Evolutionary conservation across 2,797 vertebrate genomes (phyloP).

Genomic region (Sebastes alutus): DNA sequence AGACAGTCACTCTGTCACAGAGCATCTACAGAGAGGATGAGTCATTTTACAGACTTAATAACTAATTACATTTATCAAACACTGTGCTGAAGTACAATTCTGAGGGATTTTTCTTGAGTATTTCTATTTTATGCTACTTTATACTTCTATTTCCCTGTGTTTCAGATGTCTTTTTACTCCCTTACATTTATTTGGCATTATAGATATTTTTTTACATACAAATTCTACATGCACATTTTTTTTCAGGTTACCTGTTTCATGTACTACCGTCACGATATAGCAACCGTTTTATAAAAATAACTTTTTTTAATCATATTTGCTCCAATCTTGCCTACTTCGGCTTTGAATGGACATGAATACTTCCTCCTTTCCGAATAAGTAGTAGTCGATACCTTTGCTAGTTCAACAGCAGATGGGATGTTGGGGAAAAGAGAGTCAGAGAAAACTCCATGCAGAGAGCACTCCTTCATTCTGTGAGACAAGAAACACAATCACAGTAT

Average conservation of each 20-base stretch:
- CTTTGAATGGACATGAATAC: neutral
- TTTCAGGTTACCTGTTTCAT: no score
- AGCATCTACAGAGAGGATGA: slow-evolving; percentile 77
- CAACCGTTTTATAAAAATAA: no score
- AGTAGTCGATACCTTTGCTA: slow-evolving; percentile 86
- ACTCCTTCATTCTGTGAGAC: slow-evolving; percentile 86
- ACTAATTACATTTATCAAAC: neutral
- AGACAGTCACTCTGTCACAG: slow-evolving; percentile 78
- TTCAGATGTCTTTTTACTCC: neutral
- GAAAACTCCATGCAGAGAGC: slow-evolving; percentile 88
- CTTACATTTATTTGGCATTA: neutral
- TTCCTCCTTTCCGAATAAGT: neutral
- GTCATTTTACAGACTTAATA: neutral
- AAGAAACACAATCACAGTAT: slow-evolving; percentile 13
- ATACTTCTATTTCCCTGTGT: neutral
- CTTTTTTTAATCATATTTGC: no score
- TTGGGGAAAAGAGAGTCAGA: slow-evolving; percentile 86
- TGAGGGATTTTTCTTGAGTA: neutral
- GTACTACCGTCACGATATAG: no score
- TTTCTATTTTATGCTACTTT: neutral
- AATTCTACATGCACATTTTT: neutral
- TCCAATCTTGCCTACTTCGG: no score
- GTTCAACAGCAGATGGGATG: slow-evolving; percentile 88
- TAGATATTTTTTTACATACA: neutral
- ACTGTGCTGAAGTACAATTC: neutral